Base-by-base conservation (phyloP, 2,888 invertebrate genomes). In the Yponomeuta evonymella region DNA sequence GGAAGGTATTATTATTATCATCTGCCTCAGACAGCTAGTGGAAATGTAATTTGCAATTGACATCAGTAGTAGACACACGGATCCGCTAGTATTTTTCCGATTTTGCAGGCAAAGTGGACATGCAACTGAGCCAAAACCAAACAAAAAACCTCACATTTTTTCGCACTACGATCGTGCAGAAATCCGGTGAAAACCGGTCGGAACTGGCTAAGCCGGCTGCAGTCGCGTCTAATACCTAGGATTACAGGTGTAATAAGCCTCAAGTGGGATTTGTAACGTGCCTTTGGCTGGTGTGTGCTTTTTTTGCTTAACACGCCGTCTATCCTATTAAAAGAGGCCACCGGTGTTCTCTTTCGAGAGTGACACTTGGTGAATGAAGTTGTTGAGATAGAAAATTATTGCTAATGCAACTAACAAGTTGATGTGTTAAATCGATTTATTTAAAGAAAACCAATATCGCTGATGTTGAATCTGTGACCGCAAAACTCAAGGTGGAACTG, bases 121-220 rank as follows among this genome's bases (percentile, higher is more conserved):
- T 5, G 51, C 51, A 58, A 15, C 15, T 12, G 51, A 12, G 12
- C 15, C 51, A 58, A 58, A 2, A 58, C 15, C 6, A 58, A 58
- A 58, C 12, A 15, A 8, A 12, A 58, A 58, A 3, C 5, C 3
- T 15, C 2, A 58, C 51, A 58, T 58, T 58, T 58, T 51, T 58
- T 58, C 51, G 51, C 51, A 5, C 51, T 15, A 12, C 51, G 64
- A 29, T n/a, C n/a, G 30, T 15, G 67, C 71, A 72, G 72, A 74
- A 73, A 74, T 72, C 69, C 73, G 75, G 77, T 76, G 77, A 78
- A 78, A 78, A 77, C 75, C 72, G 71, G 76, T 76, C 74, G 70
- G 73, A 74, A 72, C 71, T 70, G 70, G 70, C 72, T 65, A 62
- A 67, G 67, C 71, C 72, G 70, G 48, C 73, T 74, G 75, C 76